Evolutionary conservation across 2,113 vertebrate species (phyloP).

Genomic region (Ibidorhyncha struthersii): DNA sequence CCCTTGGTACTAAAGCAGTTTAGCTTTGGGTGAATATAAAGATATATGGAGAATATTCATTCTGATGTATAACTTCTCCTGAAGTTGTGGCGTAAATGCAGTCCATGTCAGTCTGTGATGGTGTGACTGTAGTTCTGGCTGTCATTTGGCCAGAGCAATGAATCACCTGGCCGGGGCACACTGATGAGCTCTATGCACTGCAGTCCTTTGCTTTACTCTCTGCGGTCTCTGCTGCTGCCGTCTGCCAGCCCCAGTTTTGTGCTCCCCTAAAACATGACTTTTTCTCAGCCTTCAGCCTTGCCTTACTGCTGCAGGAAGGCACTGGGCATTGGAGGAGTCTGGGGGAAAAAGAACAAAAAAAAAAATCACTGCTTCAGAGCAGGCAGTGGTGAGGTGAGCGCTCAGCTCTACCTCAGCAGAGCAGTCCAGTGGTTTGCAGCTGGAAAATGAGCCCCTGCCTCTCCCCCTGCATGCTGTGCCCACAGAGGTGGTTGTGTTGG

Average conservation of each 20-base stretch:
- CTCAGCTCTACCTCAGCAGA: not conserved
- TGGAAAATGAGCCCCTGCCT: not conserved
- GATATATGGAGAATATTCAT: not conserved
- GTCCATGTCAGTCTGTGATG: not conserved
- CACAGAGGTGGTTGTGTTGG: not conserved
- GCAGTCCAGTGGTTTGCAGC: not conserved
- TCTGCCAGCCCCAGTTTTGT: not conserved
- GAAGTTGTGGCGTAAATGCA: not conserved
- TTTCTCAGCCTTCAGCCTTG: not conserved
- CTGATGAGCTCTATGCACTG: not conserved
- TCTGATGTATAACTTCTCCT: not conserved
- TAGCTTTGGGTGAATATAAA: not conserved
- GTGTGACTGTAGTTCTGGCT: not conserved
- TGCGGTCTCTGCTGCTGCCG: not conserved
- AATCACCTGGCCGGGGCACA: rapidly evolving
- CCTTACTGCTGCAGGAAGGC: not conserved
- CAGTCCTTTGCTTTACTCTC: not conserved
- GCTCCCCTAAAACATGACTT: not conserved
- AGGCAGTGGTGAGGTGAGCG: not conserved
- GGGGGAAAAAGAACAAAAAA: not conserved
- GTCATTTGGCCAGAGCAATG: not conserved
- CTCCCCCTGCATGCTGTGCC: rapidly evolving
- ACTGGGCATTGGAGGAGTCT: rapidly evolving
- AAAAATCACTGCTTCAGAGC: not conserved
- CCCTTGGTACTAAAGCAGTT: not conserved